phyloP scores from a whole-genome alignment of 2,113 vertebrate genomes.

The Atherinomorus stipes region DNA sequence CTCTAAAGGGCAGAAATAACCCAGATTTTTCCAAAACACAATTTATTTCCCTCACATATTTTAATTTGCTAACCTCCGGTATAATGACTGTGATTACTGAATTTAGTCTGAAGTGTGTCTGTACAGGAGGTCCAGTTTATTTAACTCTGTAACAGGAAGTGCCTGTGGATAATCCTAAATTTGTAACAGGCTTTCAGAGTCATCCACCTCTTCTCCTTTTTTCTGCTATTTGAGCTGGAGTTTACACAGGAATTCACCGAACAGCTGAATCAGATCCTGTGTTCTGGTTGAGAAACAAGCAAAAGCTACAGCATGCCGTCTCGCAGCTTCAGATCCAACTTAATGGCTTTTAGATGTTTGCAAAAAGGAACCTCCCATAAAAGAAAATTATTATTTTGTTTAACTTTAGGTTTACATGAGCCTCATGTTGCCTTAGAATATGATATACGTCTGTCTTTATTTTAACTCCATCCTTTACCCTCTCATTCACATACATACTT shows the following conservation, averaged over 20 bases:
- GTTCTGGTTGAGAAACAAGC: slow-evolving; percentile 14
- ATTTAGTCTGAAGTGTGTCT: not conserved
- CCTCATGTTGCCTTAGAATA: slow-evolving; percentile 27
- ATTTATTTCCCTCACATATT: not conserved
- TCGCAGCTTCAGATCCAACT: not conserved
- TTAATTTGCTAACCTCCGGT: not conserved
- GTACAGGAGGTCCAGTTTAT: not conserved
- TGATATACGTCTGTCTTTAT: slow-evolving; percentile 30
- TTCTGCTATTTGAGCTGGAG: not conserved
- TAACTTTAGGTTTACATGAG: slow-evolving; percentile 21
- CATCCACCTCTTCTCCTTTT: not conserved
- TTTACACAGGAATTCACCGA: slow-evolving; percentile 9
- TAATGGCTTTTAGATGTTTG: slow-evolving; percentile 37
- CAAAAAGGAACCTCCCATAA: slow-evolving; percentile 19
- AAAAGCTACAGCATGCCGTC: not conserved
- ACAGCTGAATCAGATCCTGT: slow-evolving; percentile 21
- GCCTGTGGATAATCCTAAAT: slow-evolving; percentile 1
- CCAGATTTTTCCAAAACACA: not conserved
- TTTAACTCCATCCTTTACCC: slow-evolving; percentile 27
- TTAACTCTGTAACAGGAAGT: slow-evolving; percentile 17
- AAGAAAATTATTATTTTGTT: slow-evolving; percentile 46
- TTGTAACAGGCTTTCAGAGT: not conserved
- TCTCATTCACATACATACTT: slow-evolving; percentile 6
- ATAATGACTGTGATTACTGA: not conserved
- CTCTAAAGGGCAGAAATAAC: not conserved